Base-by-base conservation (phyloP, 1,140 invertebrate genomes). In the Drosophila nigrodunni region DNA sequence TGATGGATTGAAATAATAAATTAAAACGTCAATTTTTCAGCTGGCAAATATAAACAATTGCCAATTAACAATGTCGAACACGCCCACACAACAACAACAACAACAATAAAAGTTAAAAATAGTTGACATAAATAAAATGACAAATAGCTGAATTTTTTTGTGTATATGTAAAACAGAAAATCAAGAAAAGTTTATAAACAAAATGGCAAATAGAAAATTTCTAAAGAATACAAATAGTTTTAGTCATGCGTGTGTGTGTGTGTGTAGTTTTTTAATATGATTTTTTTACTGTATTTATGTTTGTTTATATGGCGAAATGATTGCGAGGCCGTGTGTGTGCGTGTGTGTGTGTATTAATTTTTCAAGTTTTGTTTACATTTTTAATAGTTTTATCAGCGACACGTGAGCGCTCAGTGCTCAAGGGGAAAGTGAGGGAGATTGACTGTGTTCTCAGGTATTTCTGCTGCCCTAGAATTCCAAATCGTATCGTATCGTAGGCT, bases 341-440 rank as follows among this genome's bases (percentile, higher is more conserved):
- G n/a, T 67, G 13, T n/a, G 6, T 55, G 25, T 65, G 37, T 35
- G 4, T 64, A 11, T 47, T 21, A 47, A 13, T 30, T 52, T 44
- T 69, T 69, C 67, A 39, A 65, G 37, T 71, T 72, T 72, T 72
- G 61, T 58, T 58, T 49, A 65, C 52, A 47, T 58, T 58, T 62
- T 55, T 54, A 43, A 43, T 54, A 69, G 57, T 69, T 35, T 62
- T 64, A 70, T 64, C 66, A 64, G 39, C 47, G 18, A 64, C 68
- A 70, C 68, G 68, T 71, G 69, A 65, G 60, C 44, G 55, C 2
- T 2, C 25, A 30, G 7, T 13, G 15, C 10, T 34, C 25, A n/a
- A 7, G 25, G 50, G 44, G 43, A 34, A 46, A 18, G 50, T n/a
- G 13, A 25, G 30, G 18, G 2, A 21, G 2, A 21, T 21, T 21